phyloP scores from a whole-genome alignment of 1,140 invertebrate species.

The Acyrthosiphon pisum region DNA sequence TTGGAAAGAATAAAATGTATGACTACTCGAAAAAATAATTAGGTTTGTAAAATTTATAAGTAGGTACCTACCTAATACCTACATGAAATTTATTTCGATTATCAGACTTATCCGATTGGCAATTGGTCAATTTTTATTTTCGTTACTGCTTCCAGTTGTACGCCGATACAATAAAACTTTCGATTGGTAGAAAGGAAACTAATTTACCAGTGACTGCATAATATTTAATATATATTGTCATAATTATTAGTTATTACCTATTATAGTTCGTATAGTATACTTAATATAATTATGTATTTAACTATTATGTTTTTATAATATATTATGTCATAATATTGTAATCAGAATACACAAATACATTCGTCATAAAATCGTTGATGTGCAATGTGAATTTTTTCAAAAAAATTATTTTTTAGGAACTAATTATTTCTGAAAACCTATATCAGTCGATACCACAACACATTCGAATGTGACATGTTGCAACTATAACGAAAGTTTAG shows the following conservation, averaged over 20 bases:
- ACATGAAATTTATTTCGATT: not conserved
- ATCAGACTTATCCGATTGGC: slow-evolving; percentile 30
- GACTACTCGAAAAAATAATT: not conserved
- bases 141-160: not conserved
- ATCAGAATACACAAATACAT: not conserved
- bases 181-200: not conserved
- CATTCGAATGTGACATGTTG: not conserved
- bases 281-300: no score
- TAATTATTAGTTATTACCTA: not conserved
- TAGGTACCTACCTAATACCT: not conserved
- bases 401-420: not conserved
- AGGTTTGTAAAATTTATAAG: not conserved
- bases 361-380: not conserved
- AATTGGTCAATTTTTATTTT: slow-evolving; percentile 1
- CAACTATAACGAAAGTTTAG: not conserved
- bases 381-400: not conserved
- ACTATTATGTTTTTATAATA: no score
- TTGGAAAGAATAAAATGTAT: not conserved
- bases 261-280: not conserved
- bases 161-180: not conserved
- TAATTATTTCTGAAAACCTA: not conserved
- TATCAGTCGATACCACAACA: not conserved
- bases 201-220: not conserved
- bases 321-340: not conserved
- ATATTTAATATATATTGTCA: not conserved